Evolutionary conservation across 2,797 vertebrate genomes (phyloP), one percentile per base, ranked within the genome.

Genomic region (Fistularia commersonii): DNA sequence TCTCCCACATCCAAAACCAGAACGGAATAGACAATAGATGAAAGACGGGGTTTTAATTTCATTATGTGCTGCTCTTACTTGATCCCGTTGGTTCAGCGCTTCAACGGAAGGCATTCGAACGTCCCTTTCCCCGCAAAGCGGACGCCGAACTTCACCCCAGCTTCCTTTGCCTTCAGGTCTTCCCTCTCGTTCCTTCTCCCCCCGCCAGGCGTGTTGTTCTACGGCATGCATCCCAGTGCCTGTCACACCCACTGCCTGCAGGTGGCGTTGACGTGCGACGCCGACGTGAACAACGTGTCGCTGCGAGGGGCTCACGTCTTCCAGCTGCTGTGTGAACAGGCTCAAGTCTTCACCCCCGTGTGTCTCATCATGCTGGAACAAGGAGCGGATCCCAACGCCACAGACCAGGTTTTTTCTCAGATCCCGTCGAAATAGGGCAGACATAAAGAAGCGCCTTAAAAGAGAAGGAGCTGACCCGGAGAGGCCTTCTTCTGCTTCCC

Each of bases 161-260:
- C 4, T 34, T 8, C 8, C 34, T 34, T 12, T 34, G 14, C 13
- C 8, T 42, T 13, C 6, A 4, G 7, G 7, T 13, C 41, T 42
- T n/a, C n/a, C 9, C 23, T 33, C 32, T 15, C 45, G 12, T 40
- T 1, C 13, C 1, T n/a, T 34, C 7, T 12, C 33, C 2, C 34
- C 6, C 1, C 1, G 37, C 32, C 11, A 98, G 95, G 94, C 2
- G 37, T 98, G 72, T 80, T 99, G 31, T 98, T 97, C 86, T 95
- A 96, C 84, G 96, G 93, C 68, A 84, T 93, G 49, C 82, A 81
- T 33, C 94, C 96, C 43, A 95, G 93, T 33, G 88, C 79, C 50
- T 80, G 91, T 8, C 95, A 98, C 71, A 69, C 70, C 61, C 89
- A 62, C 71, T 99, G 95, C 74, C 68, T 88, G 38, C 63, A 92